Evolutionary conservation across 2,113 vertebrate genomes (phyloP).

Genomic region (Silurus asotus): DNA sequence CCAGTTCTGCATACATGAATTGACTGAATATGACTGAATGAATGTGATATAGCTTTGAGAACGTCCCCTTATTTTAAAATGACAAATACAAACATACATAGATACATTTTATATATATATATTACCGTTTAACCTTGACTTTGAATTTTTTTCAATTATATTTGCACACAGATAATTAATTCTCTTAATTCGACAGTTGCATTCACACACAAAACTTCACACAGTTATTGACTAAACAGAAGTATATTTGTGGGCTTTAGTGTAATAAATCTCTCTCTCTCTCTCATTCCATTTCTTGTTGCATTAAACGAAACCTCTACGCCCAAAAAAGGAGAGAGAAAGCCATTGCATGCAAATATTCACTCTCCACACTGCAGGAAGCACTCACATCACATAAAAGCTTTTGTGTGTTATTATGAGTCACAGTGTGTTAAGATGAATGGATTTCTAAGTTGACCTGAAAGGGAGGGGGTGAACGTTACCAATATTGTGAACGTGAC

Average conservation of each 20-base stretch:
- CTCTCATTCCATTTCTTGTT: slow-evolving; percentile 19
- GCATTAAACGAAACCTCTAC: slow-evolving; percentile 8
- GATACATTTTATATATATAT: background rate
- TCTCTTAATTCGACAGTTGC: background rate
- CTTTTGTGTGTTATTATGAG: background rate
- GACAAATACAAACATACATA: background rate
- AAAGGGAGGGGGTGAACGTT: background rate
- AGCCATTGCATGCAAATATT: slow-evolving; percentile 36
- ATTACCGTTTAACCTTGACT: too few species aligned
- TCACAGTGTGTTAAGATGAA: background rate
- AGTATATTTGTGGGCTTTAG: slow-evolving; percentile 16
- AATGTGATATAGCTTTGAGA: background rate
- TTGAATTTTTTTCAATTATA: too few species aligned
- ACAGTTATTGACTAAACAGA: background rate
- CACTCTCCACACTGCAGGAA: slow-evolving; percentile 22
- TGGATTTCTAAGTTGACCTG: background rate
- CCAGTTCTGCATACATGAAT: background rate
- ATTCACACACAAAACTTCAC: background rate
- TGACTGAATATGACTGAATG: background rate
- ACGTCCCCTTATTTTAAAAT: background rate
- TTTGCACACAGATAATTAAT: too few species aligned
- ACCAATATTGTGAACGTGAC: background rate
- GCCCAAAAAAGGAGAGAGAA: slow-evolving; percentile 42
- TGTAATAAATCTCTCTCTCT: slow-evolving; percentile 46
- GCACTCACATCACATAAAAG: background rate